Conservation (phyloP, 2,797 vertebrate species). For the Garrulus glandarius region DNA sequence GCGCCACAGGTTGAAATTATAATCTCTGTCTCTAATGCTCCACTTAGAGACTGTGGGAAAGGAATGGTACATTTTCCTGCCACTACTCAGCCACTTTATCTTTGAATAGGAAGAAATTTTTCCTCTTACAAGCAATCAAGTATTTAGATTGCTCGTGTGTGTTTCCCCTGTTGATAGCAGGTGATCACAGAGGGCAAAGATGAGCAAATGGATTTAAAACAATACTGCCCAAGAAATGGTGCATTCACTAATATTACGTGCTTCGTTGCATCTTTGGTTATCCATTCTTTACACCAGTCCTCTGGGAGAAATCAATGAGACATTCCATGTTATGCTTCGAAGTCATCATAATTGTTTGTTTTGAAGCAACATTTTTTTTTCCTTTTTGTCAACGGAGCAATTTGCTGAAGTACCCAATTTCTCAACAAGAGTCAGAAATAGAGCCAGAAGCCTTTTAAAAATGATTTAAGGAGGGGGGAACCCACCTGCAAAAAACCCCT, state of each 20-base stretch:
- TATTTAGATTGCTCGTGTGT: neutral
- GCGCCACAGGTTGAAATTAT: neutral
- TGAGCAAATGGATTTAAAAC: slow-evolving; percentile 47
- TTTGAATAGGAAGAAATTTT: neutral
- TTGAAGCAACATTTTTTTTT: slow-evolving; percentile 24
- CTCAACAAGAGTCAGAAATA: slow-evolving; percentile 4
- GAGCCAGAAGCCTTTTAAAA: slow-evolving; percentile 32
- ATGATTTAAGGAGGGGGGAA: neutral
- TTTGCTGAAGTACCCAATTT: slow-evolving; percentile 52
- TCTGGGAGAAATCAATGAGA: slow-evolving; percentile 66
- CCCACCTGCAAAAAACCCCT: neutral
- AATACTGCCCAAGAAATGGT: slow-evolving; percentile 31
- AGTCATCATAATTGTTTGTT: slow-evolving; percentile 63
- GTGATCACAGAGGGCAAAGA: slow-evolving; percentile 22
- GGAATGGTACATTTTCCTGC: neutral
- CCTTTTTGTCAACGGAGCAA: slow-evolving; percentile 21
- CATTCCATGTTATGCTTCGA: slow-evolving; percentile 57
- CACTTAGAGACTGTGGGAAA: neutral
- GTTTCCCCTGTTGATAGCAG: neutral
- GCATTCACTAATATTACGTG: neutral
- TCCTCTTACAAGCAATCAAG: neutral
- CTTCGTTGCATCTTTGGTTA: slow-evolving; percentile 43
- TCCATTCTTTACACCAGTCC: slow-evolving; percentile 53
- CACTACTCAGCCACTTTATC: neutral
- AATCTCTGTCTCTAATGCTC: neutral